Conservation (phyloP, 2,888 invertebrate species). For the Stramonita haemastoma region DNA sequence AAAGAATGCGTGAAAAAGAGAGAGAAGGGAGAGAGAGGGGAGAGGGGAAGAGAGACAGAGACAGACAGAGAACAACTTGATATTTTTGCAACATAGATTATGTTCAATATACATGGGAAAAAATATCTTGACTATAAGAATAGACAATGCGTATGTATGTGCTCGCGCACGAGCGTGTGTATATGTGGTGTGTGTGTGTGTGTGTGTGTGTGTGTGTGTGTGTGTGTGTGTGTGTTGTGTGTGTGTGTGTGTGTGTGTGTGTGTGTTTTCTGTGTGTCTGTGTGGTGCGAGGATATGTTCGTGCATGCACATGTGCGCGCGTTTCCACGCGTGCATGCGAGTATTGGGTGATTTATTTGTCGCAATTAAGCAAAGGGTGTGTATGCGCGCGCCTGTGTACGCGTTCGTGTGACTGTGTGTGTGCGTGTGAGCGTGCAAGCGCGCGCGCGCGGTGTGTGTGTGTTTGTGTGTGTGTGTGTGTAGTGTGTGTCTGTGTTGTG, state of each 20-base stretch:
- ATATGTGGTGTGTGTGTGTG: background rate
- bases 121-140: background rate
- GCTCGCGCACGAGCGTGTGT: background rate
- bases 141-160: background rate
- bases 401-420: background rate
- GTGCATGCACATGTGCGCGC: too few relatives aligned
- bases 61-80: too few relatives aligned
- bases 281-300: too few relatives aligned
- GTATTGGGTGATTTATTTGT: too few relatives aligned
- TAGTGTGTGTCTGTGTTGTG: conserved; percentile 1
- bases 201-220: conserved; percentile 11
- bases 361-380: background rate
- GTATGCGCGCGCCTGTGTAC: background rate
- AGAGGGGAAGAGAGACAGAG: too few relatives aligned
- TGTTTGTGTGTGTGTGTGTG: background rate
- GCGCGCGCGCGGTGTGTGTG: background rate
- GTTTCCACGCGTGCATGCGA: too few relatives aligned
- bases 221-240: background rate
- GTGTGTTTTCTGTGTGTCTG: background rate
- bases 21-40: too few relatives aligned
- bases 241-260: background rate
- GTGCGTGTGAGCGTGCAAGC: background rate
- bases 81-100: too few relatives aligned
- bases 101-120: too few relatives aligned
- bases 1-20: too few relatives aligned